Conservation (phyloP, 2,888 invertebrate species). For the Thyatira batis region DNA sequence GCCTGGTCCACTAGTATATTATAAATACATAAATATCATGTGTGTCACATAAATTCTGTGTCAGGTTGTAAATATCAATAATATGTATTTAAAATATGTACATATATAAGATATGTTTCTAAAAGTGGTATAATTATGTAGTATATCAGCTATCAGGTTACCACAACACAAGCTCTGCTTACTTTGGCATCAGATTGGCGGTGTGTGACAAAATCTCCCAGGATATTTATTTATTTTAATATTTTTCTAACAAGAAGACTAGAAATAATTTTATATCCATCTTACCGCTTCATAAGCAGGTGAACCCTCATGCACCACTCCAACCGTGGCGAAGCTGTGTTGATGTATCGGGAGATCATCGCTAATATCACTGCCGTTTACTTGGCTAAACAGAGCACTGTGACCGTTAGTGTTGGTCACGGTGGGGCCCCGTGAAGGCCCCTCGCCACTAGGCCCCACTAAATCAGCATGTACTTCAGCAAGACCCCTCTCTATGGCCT, state of each 20-base stretch:
- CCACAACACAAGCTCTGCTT: no score
- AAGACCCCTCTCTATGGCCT: slow-evolving; percentile 90
- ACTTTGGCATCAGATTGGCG: no score
- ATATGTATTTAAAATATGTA: no score
- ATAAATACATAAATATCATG: no score
- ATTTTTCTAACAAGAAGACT: neutral
- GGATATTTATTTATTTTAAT: neutral
- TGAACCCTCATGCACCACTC: slow-evolving; percentile 87
- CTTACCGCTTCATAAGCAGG: slow-evolving; percentile 92
- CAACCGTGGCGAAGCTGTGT: slow-evolving; percentile 85
- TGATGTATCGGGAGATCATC: slow-evolving; percentile 32
- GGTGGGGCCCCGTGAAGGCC: slow-evolving; percentile 27
- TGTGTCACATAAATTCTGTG: no score
- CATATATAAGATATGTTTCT: no score
- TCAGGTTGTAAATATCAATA: no score
- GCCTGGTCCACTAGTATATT: no score
- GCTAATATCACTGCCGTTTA: slow-evolving; percentile 9
- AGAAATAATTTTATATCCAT: slow-evolving; percentile 14
- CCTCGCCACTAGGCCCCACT: slow-evolving; percentile 30
- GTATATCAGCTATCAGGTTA: no score
- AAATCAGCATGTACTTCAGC: slow-evolving; percentile 83
- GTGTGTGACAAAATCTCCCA: no score
- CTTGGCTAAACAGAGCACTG: slow-evolving; percentile 8
- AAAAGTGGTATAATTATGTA: no score
- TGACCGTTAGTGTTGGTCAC: slow-evolving; percentile 28